Evolutionary conservation across 2,113 vertebrate genomes (phyloP), one percentile per base, ranked within the genome.

Genomic region (Bos indicus): DNA sequence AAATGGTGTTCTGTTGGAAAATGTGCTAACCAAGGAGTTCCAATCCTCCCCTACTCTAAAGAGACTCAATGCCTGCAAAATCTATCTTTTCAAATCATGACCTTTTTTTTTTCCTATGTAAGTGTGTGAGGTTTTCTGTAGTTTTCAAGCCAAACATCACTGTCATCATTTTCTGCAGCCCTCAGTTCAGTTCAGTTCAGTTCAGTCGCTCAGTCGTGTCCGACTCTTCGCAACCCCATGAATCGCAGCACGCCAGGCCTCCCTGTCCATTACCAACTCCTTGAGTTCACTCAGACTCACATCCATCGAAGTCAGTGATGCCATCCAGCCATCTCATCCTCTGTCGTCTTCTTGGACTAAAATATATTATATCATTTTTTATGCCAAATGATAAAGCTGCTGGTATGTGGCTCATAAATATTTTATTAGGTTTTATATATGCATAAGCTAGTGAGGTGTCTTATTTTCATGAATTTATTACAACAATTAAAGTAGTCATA

Each of bases 381-480:
- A 96, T 87, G 78, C 26, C 89, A 86, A 94, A 84, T 90, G 82
- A 84, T 94, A 82, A 98, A 95, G 90, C 52, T 95, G 51, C 52
- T 96, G 52, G 30, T 56, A 77, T 97, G 81, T 94, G 95, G 15
- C 71, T 98, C 88, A 96, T 91, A 97, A 98, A 95, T 97, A 97
- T 92, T 98, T 97, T 30, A 97, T 92, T 90, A 43, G 60, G 80
- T 48, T 97, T 98, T 91, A 71, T 88, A 88, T 97, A 89, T 56
- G 51, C 95, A 96, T 83, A 97, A 96, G 84, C 88, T 96, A 91
- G 74, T 77, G 81, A 97, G 64, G 25, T 95, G 2, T 95, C 89
- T 95, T 94, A 77, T 97, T 98, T 98, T 97, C 84, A 97, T 96
- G 92, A 98, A 98, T 97, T 97, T 97, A 98, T 97, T 96, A 96